phyloP scores from a whole-genome alignment of 2,113 vertebrate species.

The Boleophthalmus pectinirostris region DNA sequence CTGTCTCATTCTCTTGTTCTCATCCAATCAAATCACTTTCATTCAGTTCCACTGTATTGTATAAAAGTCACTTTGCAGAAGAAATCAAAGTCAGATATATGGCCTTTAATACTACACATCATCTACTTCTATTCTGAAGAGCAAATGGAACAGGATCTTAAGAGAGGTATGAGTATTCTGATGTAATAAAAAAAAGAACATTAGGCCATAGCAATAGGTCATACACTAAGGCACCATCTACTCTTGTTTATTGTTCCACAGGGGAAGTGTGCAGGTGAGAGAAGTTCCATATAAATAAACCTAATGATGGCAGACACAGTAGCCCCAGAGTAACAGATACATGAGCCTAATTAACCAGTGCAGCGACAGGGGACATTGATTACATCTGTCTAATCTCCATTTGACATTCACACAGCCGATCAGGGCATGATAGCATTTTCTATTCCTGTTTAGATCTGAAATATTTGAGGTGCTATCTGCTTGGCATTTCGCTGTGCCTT shows the following conservation, averaged over 20 bases:
- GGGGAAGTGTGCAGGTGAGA: constrained; percentile 15
- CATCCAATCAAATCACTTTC: no score
- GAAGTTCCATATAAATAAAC: constrained; percentile 19
- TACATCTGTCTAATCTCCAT: constrained; percentile 68
- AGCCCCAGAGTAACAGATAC: constrained; percentile 10
- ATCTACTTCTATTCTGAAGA: no score
- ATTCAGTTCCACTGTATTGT: no score
- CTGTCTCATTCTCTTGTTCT: no score
- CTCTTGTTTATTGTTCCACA: not conserved
- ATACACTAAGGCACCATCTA: not conserved
- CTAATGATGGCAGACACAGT: constrained; percentile 16
- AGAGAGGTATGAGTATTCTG: no score
- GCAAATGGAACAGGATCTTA: no score
- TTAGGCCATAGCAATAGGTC: not conserved
- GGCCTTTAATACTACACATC: no score
- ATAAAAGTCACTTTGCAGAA: no score
- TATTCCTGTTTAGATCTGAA: constrained; percentile 48
- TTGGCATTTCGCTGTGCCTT: constrained; percentile 67
- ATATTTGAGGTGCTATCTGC: constrained; percentile 59
- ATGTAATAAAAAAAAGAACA: not conserved
- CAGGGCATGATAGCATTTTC: constrained; percentile 63
- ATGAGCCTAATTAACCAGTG: constrained; percentile 50
- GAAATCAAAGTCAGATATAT: no score
- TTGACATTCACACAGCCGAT: constrained; percentile 72
- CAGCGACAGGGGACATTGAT: constrained; percentile 46